A percentile compares a stretch with the other conserved stretches of the same genome.
phyloP scores from a whole-genome alignment of 2,113 vertebrate species.

The Peromyscus leucopus region DNA sequence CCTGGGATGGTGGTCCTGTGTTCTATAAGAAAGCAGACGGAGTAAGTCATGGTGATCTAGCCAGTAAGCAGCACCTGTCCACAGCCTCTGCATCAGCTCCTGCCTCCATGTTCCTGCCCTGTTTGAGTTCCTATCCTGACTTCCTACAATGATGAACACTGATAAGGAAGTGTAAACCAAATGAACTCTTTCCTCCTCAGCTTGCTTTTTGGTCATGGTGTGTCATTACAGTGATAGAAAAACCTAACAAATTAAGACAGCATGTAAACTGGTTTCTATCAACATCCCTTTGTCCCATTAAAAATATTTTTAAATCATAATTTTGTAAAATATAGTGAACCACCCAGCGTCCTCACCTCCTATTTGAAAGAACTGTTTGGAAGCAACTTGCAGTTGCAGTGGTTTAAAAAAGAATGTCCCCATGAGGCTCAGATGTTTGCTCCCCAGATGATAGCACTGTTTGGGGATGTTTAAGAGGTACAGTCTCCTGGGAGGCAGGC shows the following conservation, averaged over 20 bases:
- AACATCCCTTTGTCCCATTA: slow-evolving; percentile 4
- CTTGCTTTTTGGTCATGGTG: neutral
- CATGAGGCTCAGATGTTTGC: neutral
- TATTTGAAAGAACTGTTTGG: slow-evolving; percentile 44
- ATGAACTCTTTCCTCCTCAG: neutral
- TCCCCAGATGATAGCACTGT: neutral
- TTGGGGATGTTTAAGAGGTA: neutral
- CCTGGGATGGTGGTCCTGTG: neutral
- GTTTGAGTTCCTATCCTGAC: neutral
- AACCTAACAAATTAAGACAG: neutral
- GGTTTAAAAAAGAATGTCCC: neutral
- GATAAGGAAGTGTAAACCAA: neutral
- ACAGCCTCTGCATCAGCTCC: neutral
- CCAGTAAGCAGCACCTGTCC: neutral
- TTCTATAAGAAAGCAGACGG: neutral
- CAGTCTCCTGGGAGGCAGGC: neutral
- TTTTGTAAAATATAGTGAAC: neutral
- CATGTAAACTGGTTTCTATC: neutral
- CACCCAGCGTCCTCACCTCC: neutral
- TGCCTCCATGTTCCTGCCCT: neutral
- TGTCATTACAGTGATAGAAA: neutral
- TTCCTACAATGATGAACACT: neutral
- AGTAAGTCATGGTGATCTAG: neutral
- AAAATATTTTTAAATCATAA: neutral
- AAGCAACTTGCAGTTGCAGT: neutral